A percentile compares a stretch with the other conserved stretches of the same genome.
phyloP scores from a whole-genome alignment of 2,797 vertebrate species.

The Parambassis ranga region DNA sequence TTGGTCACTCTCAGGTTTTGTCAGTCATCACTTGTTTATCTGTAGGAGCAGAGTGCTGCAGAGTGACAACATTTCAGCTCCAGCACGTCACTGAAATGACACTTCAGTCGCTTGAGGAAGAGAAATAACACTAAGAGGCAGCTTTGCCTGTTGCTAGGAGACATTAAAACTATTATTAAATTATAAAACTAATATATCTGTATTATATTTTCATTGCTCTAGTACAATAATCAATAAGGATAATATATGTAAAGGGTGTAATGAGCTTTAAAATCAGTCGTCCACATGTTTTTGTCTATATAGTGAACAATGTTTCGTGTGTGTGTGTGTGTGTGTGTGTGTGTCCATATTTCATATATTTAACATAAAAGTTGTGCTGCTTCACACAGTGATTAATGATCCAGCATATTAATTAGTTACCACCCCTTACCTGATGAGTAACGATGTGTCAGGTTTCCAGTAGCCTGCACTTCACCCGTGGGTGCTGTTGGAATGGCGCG shows the following conservation, averaged over 20 bases:
- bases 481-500: constrained; percentile 15
- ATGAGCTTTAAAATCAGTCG: too few species aligned
- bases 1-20: neutral
- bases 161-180: too few species aligned
- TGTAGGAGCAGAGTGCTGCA: neutral
- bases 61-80: neutral
- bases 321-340: too few species aligned
- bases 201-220: neutral
- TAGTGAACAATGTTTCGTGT: too few species aligned
- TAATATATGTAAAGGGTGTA: too few species aligned
- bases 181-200: too few species aligned
- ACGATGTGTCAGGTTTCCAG: neutral
- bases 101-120: too few species aligned
- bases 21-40: neutral
- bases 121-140: too few species aligned
- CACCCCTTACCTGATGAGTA: constrained; percentile 25
- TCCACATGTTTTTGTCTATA: too few species aligned
- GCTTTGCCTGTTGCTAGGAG: constrained; percentile 47
- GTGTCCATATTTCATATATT: neutral
- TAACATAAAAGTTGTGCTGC: neutral
- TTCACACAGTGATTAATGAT: constrained; percentile 33
- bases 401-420: constrained; percentile 26
- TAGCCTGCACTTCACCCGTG: constrained; percentile 7
- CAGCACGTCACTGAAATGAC: constrained; percentile 6
- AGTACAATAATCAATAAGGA: too few species aligned